A percentile compares a stretch with the other conserved stretches of the same genome.
Evolutionary conservation across 2,888 invertebrate genomes (phyloP).

Genomic region (Ochropleura plecta): DNA sequence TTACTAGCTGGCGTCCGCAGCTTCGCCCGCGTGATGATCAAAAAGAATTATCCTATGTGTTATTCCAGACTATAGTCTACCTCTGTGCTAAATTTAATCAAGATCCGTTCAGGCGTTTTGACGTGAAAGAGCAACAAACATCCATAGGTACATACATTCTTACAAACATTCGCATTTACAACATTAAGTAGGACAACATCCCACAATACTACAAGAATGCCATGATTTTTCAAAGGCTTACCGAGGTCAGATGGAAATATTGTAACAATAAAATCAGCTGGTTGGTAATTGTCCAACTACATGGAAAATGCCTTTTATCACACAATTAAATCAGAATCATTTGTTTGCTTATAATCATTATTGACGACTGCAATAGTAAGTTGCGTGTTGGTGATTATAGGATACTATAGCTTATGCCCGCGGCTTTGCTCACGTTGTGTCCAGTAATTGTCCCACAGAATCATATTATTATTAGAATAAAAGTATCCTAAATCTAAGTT

Average conservation of each 20-base stretch:
- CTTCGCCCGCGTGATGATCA: too few relatives aligned
- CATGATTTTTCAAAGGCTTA: slow-evolving; percentile 35
- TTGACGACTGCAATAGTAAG: not conserved
- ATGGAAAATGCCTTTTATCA: slow-evolving; percentile 22
- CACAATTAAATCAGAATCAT: not conserved
- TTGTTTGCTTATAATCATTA: not conserved
- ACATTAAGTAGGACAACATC: not conserved
- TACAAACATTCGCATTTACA: too few relatives aligned
- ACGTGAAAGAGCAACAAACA: too few relatives aligned
- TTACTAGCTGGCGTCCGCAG: too few relatives aligned
- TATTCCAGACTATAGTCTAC: too few relatives aligned
- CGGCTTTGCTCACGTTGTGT: not conserved
- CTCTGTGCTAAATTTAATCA: too few relatives aligned
- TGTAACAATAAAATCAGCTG: slow-evolving; percentile 30
- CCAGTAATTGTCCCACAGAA: not conserved
- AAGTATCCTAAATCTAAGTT: not conserved
- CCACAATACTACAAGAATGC: slow-evolving; percentile 25
- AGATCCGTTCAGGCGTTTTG: too few relatives aligned
- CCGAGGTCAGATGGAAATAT: slow-evolving; percentile 27
- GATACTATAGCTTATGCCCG: not conserved
- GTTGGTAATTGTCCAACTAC: slow-evolving; percentile 7
- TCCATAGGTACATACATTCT: too few relatives aligned
- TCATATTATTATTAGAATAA: not conserved
- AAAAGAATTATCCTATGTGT: too few relatives aligned
- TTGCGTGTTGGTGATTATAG: not conserved